A percentile compares a stretch with the other conserved stretches of the same genome.
These are phyloP conservation scores for Cydia pomonella DNA, from an alignment of 1,140 invertebrate species.

Conservation along the genomic window DNA sequence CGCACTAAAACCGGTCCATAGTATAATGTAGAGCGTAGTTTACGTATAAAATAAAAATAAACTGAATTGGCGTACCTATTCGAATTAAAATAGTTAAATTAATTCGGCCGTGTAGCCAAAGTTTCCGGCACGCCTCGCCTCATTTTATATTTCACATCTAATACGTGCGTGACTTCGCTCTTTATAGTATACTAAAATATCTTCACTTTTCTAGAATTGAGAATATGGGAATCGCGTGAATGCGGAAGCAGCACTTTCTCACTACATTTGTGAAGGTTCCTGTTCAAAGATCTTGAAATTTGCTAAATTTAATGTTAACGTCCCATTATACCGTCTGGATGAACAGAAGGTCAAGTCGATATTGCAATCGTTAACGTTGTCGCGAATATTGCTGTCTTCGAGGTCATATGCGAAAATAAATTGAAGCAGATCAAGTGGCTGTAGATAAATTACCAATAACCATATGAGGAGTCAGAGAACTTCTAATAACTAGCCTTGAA, in stretches of 20 bases:
- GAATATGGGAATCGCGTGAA: constrained; percentile 26
- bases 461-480: not conserved
- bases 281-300: constrained; percentile 9
- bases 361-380: constrained; percentile 37
- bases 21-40: constrained; percentile 35
- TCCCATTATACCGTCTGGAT: constrained; percentile 38
- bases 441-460: not conserved
- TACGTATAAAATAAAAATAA: constrained; percentile 39
- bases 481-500: not conserved
- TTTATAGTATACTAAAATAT: constrained; percentile 1
- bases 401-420: constrained; percentile 25
- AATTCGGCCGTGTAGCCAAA: constrained; percentile 40
- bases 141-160: constrained; percentile 34
- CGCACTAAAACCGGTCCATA: constrained; percentile 33
- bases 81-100: constrained; percentile 44
- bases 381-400: constrained; percentile 27
- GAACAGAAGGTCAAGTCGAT: constrained; percentile 50
- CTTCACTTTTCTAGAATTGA: constrained; percentile 35
- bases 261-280: constrained; percentile 12
- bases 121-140: constrained; percentile 51
- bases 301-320: constrained; percentile 36
- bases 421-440: not conserved
- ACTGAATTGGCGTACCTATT: constrained; percentile 39
- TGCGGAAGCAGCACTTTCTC: constrained; percentile 31
- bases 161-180: not conserved